Evolutionary conservation across 2,797 vertebrate species (phyloP).

Genomic region (Zenarchopterus dispar): DNA sequence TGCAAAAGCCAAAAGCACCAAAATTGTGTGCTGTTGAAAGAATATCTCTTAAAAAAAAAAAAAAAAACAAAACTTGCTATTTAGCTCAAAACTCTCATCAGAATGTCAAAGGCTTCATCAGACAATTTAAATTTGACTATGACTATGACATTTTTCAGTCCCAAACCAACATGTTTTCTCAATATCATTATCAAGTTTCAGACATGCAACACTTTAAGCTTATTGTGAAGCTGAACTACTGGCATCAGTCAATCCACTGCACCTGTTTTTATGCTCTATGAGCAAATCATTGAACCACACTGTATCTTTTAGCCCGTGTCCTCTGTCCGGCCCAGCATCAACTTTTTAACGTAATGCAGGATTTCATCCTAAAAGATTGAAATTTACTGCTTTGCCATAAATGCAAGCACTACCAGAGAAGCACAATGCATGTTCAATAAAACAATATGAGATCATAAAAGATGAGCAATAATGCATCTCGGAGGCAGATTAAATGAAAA

Average conservation of each 20-base stretch:
- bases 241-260: constrained; percentile 27
- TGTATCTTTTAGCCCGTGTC: constrained; percentile 41
- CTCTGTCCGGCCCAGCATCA: constrained; percentile 47
- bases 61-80: too few species aligned
- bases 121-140: constrained; percentile 20
- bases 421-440: constrained; percentile 86
- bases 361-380: constrained; percentile 78
- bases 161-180: constrained; percentile 33
- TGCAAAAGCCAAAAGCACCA: constrained; percentile 3
- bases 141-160: constrained; percentile 9
- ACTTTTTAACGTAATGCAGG: constrained; percentile 70
- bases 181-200: constrained; percentile 36
- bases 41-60: neutral
- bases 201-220: constrained; percentile 35
- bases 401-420: constrained; percentile 77
- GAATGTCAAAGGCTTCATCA: constrained; percentile 1
- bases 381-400: constrained; percentile 82
- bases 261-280: constrained; percentile 27
- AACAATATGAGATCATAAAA: constrained; percentile 88
- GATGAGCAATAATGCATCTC: constrained; percentile 82
- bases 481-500: constrained; percentile 85
- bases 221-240: constrained; percentile 46
- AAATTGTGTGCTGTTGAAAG: neutral
- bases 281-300: constrained; percentile 30
- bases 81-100: neutral